These are phyloP conservation scores for Hedychridium roseum DNA, from an alignment of 2,888 invertebrate genomes.

Conservation along the genomic window DNA sequence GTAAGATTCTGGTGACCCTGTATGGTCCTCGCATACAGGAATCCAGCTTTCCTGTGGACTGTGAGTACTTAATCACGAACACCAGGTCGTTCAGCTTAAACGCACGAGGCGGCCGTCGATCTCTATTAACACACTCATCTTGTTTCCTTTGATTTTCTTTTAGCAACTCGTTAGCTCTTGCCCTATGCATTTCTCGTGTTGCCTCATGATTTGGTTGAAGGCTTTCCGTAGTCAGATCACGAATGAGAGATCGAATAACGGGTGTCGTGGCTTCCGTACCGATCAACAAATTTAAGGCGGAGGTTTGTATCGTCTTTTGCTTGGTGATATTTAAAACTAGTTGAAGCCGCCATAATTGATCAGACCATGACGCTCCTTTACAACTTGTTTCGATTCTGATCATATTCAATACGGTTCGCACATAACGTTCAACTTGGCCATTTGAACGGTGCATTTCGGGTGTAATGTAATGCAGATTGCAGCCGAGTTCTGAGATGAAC, in stretches of 20 bases:
- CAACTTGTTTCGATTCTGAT: background rate
- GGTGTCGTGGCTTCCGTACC: background rate
- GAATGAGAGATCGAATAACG: background rate
- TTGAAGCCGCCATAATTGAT: background rate
- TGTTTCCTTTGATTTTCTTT: background rate
- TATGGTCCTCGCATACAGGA: background rate
- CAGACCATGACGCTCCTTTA: background rate
- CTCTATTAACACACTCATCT: background rate
- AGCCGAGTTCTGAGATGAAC: background rate
- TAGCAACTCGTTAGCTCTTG: background rate
- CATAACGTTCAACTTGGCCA: background rate
- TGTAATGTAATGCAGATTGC: background rate
- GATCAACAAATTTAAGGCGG: background rate
- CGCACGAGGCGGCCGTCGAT: background rate
- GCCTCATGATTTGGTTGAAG: background rate
- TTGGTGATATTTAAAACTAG: background rate
- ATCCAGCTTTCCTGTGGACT: slow-evolving; percentile 1
- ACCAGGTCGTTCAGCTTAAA: background rate
- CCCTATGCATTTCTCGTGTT: background rate
- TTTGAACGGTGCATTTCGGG: background rate
- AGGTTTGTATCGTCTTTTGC: background rate
- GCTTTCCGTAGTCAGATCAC: background rate
- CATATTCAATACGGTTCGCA: background rate
- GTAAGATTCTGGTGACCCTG: background rate
- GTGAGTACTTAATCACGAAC: background rate